Base-by-base conservation (phyloP, 2,888 invertebrate species). In the Chirona hameri region DNA sequence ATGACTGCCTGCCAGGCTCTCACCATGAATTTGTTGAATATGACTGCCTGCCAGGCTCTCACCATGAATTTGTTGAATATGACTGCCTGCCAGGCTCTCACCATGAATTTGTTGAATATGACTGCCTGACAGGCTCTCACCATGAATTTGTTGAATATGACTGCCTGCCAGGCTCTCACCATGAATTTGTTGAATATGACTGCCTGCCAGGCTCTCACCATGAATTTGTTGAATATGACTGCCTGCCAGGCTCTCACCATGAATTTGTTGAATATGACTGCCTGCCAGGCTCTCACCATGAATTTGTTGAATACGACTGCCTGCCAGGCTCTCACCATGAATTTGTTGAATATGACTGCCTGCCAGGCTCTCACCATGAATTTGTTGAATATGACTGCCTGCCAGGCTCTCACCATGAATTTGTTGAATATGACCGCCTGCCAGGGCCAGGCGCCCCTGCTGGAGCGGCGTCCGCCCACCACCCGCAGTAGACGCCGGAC, bases 181-280 rank as follows among this genome's bases (percentile, higher is more conserved):
- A n/a, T n/a, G 88, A 92, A 93, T 86, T 93, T 91, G 88, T 96
- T 97, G 83, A 97, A 90, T 82, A 98, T 92, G 82, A 95, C 96
- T 31, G 95, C 96, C 89, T 97, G 96, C 97, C 97, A 97, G 0
- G 96, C n/a, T n/a, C n/a, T n/a, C n/a, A n/a, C n/a, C n/a, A n/a
- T n/a, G 88, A 92, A 93, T 86, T 93, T 91, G 88, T 96, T 97
- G 83, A 97, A 90, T 82, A 98, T 92, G 82, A 95, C 96, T 31
- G 95, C 96, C 89, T 97, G 96, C 97, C 97, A 97, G 0, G 96
- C n/a, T n/a, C n/a, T n/a, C n/a, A n/a, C n/a, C n/a, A n/a, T n/a
- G 88, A 92, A 93, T 86, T 93, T 91, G 88, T 96, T 97, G 83
- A 97, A 90, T 82, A 98, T 92, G 82, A 95, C 96, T 31, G 95